Evolutionary conservation across 2,113 vertebrate species (phyloP).

Genomic region (Pygathrix nemaeus): DNA sequence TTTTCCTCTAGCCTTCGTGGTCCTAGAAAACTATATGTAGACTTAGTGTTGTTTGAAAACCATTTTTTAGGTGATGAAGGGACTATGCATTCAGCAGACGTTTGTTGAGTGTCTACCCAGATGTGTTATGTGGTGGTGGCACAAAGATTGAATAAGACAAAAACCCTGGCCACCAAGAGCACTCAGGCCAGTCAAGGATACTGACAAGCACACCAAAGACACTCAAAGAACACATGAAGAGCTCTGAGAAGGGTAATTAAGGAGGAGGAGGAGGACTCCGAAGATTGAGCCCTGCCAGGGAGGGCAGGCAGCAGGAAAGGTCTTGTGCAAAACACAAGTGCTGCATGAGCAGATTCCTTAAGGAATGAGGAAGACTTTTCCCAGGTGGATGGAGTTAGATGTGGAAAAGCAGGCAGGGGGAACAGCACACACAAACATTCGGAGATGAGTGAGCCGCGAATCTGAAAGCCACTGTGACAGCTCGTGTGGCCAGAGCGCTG

Average conservation of each 20-base stretch:
- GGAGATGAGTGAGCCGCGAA: rapidly evolving
- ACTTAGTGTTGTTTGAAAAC: background rate
- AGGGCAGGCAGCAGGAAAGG: background rate
- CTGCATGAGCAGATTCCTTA: background rate
- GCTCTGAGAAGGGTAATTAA: background rate
- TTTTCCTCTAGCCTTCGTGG: background rate
- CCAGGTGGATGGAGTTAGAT: background rate
- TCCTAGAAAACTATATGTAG: background rate
- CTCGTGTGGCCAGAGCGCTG: background rate
- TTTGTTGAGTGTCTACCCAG: background rate
- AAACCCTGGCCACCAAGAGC: background rate
- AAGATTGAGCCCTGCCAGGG: background rate
- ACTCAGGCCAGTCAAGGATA: background rate
- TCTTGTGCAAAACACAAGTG: background rate
- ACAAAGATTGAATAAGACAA: background rate
- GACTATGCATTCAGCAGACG: background rate
- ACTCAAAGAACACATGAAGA: background rate
- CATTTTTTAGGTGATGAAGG: background rate
- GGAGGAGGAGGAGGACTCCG: background rate
- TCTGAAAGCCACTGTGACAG: rapidly evolving
- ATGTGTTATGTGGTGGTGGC: rapidly evolving
- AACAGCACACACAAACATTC: too few relatives aligned
- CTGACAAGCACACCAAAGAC: background rate
- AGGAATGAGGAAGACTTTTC: background rate
- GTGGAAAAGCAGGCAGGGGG: background rate